phyloP scores from a whole-genome alignment of 2,113 vertebrate genomes.

The Leptodactylus fuscus region DNA sequence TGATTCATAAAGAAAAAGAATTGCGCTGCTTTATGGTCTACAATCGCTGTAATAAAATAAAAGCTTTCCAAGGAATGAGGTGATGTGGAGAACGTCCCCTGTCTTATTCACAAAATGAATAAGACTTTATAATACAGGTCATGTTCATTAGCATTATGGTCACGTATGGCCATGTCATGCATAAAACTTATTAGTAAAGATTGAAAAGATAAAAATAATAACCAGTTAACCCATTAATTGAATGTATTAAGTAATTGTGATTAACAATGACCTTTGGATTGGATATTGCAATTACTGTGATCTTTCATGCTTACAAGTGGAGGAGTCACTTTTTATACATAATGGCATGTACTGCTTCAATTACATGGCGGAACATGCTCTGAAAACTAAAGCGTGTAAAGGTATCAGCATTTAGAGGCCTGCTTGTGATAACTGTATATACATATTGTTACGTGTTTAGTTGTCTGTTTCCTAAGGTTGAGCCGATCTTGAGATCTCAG shows the following conservation, averaged over 20 bases:
- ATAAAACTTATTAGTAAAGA: not conserved
- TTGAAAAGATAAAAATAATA: conserved; percentile 2
- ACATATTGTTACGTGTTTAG: too few relatives aligned
- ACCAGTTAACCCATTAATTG: conserved; percentile 6
- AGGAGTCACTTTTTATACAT: not conserved
- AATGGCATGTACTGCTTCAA: not conserved
- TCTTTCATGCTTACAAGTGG: not conserved
- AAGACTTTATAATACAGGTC: conserved; percentile 11
- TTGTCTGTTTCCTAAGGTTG: too few relatives aligned
- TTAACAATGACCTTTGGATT: conserved; percentile 19
- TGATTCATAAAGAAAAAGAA: not conserved
- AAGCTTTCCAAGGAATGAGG: not conserved
- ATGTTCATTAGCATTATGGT: conserved; percentile 15
- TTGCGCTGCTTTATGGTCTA: not conserved
- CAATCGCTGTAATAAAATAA: not conserved
- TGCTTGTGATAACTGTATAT: too few relatives aligned
- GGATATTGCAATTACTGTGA: not conserved
- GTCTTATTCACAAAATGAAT: not conserved
- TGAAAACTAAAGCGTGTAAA: not conserved
- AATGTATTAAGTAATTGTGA: not conserved
- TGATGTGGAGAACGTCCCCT: conserved; percentile 4
- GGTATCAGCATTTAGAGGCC: not conserved
- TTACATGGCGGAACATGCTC: not conserved
- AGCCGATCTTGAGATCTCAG: too few relatives aligned
- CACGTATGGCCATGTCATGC: conserved; percentile 6